These are phyloP conservation scores for Cremastobaeus sp. DNA, from an alignment of 2,888 invertebrate species.

Conservation along the genomic window DNA sequence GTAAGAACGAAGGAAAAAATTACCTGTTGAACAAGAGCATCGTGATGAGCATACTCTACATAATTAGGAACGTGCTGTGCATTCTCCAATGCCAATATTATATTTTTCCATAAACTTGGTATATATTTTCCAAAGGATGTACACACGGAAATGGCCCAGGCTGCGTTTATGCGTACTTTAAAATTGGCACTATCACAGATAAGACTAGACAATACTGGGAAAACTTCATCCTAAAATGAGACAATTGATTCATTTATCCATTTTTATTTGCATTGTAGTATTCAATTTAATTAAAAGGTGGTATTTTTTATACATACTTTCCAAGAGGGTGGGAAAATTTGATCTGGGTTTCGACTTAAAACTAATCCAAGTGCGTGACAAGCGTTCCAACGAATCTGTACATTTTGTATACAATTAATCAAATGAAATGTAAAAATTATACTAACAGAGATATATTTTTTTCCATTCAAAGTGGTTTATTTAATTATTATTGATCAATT, in stretches of 20 bases:
- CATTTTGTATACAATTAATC: background rate
- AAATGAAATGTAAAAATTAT: background rate
- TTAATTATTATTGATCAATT: background rate
- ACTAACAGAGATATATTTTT: too few species aligned
- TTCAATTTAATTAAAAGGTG: conserved; percentile 55
- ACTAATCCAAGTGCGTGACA: conserved; percentile 92
- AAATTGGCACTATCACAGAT: conserved; percentile 88
- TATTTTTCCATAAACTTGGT: conserved; percentile 83
- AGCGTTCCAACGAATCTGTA: conserved; percentile 90
- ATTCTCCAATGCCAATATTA: conserved; percentile 87
- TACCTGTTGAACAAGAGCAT: conserved; percentile 91
- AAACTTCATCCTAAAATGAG: conserved; percentile 81
- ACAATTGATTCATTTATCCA: conserved; percentile 3
- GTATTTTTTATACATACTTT: conserved; percentile 73
- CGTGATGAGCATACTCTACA: conserved; percentile 91
- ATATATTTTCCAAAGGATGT: conserved; percentile 82
- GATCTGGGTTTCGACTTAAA: conserved; percentile 80
- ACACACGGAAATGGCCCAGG: conserved; percentile 85
- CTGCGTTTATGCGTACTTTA: conserved; percentile 93
- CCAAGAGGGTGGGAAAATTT: conserved; percentile 75
- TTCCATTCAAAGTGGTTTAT: too few species aligned
- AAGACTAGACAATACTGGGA: conserved; percentile 83
- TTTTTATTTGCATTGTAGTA: too few species aligned
- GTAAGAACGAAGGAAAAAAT: conserved; percentile 25
- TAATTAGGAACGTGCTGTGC: conserved; percentile 89